These are phyloP conservation scores for Pyrocephalus nanus DNA, from an alignment of 2,797 vertebrate species.

Conservation along the genomic window DNA sequence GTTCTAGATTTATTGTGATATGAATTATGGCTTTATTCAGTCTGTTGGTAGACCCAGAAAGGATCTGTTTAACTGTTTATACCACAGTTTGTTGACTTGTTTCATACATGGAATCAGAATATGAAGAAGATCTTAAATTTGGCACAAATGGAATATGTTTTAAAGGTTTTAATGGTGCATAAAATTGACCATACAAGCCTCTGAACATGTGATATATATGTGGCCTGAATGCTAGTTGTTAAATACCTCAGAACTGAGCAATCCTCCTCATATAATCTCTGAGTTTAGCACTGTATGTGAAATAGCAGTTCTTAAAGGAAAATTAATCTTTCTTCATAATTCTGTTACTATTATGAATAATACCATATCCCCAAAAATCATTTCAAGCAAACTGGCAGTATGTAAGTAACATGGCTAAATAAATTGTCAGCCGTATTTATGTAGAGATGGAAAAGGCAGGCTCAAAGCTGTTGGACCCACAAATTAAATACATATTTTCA, in stretches of 20 bases:
- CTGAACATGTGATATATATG: rapidly evolving
- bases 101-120: background rate
- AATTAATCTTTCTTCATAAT: background rate
- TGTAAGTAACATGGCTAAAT: background rate
- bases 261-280: background rate
- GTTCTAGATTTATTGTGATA: background rate
- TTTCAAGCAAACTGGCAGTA: background rate
- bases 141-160: background rate
- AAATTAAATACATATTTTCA: background rate
- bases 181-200: background rate
- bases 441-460: background rate
- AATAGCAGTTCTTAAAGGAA: background rate
- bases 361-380: background rate
- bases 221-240: background rate
- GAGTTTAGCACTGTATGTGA: background rate
- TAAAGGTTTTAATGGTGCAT: background rate
- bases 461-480: background rate
- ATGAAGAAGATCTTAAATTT: background rate
- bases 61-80: background rate
- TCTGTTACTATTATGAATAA: background rate
- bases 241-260: background rate
- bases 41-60: background rate
- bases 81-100: background rate
- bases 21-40: background rate
- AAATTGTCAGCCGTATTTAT: background rate